A percentile compares a stretch with the other conserved stretches of the same genome.
phyloP scores from a whole-genome alignment of 2,797 vertebrate genomes.

The Serranus cabrilla region DNA sequence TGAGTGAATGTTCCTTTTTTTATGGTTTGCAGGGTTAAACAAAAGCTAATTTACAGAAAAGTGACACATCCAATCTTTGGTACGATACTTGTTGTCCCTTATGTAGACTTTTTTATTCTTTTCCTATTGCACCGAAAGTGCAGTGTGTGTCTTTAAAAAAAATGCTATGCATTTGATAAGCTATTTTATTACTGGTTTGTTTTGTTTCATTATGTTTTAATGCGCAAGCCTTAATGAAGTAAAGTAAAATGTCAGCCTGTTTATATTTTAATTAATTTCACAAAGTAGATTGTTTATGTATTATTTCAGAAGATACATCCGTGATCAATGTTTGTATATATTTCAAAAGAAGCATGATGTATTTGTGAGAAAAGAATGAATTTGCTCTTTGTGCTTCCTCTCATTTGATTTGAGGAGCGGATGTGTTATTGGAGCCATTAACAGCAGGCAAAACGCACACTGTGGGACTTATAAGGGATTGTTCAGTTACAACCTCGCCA shows the following conservation, averaged over 20 bases:
- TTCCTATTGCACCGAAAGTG: slow-evolving; percentile 77
- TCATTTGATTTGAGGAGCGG: slow-evolving; percentile 41
- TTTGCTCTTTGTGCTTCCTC: slow-evolving; percentile 32
- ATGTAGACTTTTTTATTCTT: slow-evolving; percentile 45
- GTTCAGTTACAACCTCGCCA: slow-evolving; percentile 44
- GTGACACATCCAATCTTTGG: slow-evolving; percentile 61
- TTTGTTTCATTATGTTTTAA: slow-evolving; percentile 66
- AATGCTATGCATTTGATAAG: slow-evolving; percentile 92
- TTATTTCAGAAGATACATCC: slow-evolving; percentile 48
- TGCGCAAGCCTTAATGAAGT: slow-evolving; percentile 77
- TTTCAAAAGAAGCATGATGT: slow-evolving; percentile 49
- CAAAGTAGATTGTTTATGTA: slow-evolving; percentile 52
- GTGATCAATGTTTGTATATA: slow-evolving; percentile 66
- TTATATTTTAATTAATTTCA: slow-evolving; percentile 63
- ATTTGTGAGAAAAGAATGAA: slow-evolving; percentile 51
- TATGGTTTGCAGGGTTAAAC: slow-evolving; percentile 48
- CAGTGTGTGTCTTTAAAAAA: slow-evolving; percentile 76
- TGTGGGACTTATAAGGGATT: slow-evolving; percentile 37
- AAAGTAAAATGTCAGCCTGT: slow-evolving; percentile 57
- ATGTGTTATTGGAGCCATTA: slow-evolving; percentile 31
- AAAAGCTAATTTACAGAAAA: slow-evolving; percentile 52
- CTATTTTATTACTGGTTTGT: slow-evolving; percentile 78
- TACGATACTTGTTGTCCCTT: slow-evolving; percentile 62
- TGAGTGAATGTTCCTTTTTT: slow-evolving; percentile 42
- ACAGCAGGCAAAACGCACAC: slow-evolving; percentile 20